These are phyloP conservation scores for Copidosoma floridanum DNA, from an alignment of 1,140 invertebrate species.

Conservation along the genomic window DNA sequence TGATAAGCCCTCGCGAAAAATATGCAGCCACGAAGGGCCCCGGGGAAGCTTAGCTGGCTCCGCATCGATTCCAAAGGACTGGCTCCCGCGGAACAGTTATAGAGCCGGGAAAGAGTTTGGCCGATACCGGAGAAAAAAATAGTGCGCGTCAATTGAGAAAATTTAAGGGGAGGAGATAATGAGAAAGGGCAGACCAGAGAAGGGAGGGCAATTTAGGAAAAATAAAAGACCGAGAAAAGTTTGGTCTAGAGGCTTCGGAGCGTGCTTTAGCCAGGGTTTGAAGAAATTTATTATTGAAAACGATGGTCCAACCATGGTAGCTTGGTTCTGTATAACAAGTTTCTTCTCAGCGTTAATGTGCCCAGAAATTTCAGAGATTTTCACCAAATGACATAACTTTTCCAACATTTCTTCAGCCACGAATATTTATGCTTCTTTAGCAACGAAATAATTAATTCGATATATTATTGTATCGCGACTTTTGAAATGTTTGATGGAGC, in stretches of 20 bases:
- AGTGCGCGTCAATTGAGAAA: background rate
- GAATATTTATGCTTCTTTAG: no score
- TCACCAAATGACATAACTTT: no score
- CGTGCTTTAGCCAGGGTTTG: slow-evolving; percentile 21
- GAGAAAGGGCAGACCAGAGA: no score
- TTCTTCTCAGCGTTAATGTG: no score
- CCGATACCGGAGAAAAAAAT: slow-evolving; percentile 19
- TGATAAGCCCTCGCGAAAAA: slow-evolving; percentile 34
- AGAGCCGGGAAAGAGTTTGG: background rate
- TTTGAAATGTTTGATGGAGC: no score
- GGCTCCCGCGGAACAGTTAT: slow-evolving; percentile 15
- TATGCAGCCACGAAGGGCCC: slow-evolving; percentile 25
- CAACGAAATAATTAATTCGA: no score
- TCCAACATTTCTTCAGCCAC: no score
- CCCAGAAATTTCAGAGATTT: no score
- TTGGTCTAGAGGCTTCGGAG: no score
- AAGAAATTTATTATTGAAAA: slow-evolving; percentile 41
- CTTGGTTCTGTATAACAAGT: slow-evolving; percentile 38
- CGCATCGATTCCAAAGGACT: slow-evolving; percentile 24
- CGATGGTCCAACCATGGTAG: slow-evolving; percentile 31
- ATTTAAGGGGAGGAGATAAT: slow-evolving; percentile 3
- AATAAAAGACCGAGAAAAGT: slow-evolving; percentile 14
- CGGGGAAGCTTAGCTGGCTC: background rate
- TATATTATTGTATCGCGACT: no score
- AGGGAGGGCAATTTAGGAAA: background rate